Base-by-base conservation (phyloP, 2,113 vertebrate genomes). In the Chinchilla lanigera region DNA sequence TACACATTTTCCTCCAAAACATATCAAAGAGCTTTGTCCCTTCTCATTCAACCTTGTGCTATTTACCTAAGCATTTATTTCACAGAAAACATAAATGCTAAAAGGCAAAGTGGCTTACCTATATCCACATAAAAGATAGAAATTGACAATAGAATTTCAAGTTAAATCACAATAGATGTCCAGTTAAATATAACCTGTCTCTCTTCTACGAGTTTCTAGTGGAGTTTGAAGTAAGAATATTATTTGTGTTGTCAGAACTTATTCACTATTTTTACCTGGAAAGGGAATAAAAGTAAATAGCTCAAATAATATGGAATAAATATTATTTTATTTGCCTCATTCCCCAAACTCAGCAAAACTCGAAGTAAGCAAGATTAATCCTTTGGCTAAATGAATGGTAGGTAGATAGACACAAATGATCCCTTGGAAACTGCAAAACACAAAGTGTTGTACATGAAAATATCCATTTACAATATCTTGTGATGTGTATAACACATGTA, bases 1-100 rank as follows among this genome's bases (percentile, higher is more conserved):
- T 90, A 96, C 80, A 71, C 52, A 92, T 78, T 92, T 92, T 87
- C 52, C 35, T 81, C 78, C 38, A 97, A 92, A 33, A 93, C 24
- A 82, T 35, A 16, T 69, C n/a, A 52, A 52, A 7, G 50, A 89
- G 7, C 10, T 69, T 20, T 89, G 61, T 33, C 11, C 0, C 47
- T 50, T 91, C 73, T 89, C 35, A 88, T 11, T 91, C 28, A 75
- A 24, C 2, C 3, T 44, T 65, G 11, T 5, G 88, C 10, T 85
- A 22, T 58, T 89, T 2, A 28, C 3, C 44, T 93, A 84, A 90
- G 33, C 5, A 86, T 86, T 88, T 86, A 80, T 58, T 80, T 94
- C 61, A 93, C 67, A 97, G 50, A 63, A 95, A 94, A 86, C 3
- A 77, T 17, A 58, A 26, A 73, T 67, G 30, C 9, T 92, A 63